Evolutionary conservation across 2,797 vertebrate species (phyloP), one percentile per base, ranked within the genome.

Genomic region (Thripadectes ignobilis): DNA sequence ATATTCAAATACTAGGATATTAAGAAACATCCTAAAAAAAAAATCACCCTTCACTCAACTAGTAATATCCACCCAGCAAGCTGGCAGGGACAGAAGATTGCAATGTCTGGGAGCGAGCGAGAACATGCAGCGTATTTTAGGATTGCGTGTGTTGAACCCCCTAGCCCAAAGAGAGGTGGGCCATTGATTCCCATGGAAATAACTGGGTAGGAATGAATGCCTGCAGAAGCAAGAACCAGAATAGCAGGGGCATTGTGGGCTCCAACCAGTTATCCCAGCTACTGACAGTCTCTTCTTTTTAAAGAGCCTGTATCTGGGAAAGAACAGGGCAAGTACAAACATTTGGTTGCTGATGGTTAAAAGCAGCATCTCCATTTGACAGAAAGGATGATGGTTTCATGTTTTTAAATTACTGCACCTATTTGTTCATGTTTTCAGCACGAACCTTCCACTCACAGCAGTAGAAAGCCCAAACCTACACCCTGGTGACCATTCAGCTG

Each of bases 161-260:
- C 29, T 6, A 87, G 92, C 78, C 68, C 55, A 45, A 39, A 78
- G 41, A 55, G 20, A 85, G 87, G 87, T 83, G 79, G 85, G 73
- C 72, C 85, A 88, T 32, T 24, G 69, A 84, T 91, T 93, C 73
- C 65, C 74, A 59, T 82, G 85, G 74, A 95, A 95, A 92, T 94
- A 73, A 73, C 66, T 29, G 51, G 48, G 80, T 73, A 66, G 85
- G 39, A 88, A 90, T 12, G 32, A 79, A 79, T 5, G 76, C 85
- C 83, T 89, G 83, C 49, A 94, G 83, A 93, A 92, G 63, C 41
- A 81, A 75, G 77, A 95, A 95, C 71, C 62, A 90, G 93, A 95
- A 82, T 10, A 76, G 80, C 94, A 90, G 77, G 29, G 90, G 26
- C 26, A 51, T 5, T 59, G 77, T 30, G 59, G 85, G 39, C 21